Conservation (phyloP, 1,140 invertebrate species). For the Tetramorium alpestre region DNA sequence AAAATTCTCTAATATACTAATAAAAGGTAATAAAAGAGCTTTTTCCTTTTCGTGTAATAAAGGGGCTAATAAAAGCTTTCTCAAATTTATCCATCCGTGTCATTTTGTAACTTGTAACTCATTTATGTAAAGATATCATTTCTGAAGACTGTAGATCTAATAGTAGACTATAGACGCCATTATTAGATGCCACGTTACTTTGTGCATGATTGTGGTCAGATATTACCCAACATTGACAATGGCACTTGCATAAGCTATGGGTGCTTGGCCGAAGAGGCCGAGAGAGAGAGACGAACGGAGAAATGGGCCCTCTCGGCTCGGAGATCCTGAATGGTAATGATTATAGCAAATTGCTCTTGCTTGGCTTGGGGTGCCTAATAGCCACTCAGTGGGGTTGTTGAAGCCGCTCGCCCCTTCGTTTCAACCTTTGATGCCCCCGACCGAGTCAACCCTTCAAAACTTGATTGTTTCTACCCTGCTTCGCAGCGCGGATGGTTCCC, state of each 20-base stretch:
- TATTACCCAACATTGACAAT: conserved; percentile 63
- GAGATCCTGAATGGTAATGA: conserved; percentile 82
- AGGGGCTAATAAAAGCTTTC: too few relatives aligned
- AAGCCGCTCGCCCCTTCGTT: conserved; percentile 79
- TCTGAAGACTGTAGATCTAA: neutral
- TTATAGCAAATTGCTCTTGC: conserved; percentile 82
- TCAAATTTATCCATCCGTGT: too few relatives aligned
- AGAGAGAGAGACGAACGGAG: conserved; percentile 64
- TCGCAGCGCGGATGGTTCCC: conserved; percentile 54
- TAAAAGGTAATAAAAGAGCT: too few relatives aligned
- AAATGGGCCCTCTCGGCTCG: conserved; percentile 77
- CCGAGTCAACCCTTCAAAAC: conserved; percentile 80
- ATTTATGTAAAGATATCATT: neutral
- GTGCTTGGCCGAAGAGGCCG: conserved; percentile 66
- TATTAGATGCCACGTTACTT: neutral
- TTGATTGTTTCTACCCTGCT: conserved; percentile 79
- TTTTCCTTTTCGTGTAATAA: too few relatives aligned
- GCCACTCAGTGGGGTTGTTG: conserved; percentile 83
- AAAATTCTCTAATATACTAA: too few relatives aligned
- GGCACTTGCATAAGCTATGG: conserved; percentile 44
- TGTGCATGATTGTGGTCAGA: conserved; percentile 49
- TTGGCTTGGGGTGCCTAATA: conserved; percentile 81
- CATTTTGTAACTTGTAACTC: neutral
- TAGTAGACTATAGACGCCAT: neutral
- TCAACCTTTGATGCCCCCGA: conserved; percentile 83